Base-by-base conservation (phyloP, 2,888 invertebrate genomes). In the Prosopocoilus inquinatus region DNA sequence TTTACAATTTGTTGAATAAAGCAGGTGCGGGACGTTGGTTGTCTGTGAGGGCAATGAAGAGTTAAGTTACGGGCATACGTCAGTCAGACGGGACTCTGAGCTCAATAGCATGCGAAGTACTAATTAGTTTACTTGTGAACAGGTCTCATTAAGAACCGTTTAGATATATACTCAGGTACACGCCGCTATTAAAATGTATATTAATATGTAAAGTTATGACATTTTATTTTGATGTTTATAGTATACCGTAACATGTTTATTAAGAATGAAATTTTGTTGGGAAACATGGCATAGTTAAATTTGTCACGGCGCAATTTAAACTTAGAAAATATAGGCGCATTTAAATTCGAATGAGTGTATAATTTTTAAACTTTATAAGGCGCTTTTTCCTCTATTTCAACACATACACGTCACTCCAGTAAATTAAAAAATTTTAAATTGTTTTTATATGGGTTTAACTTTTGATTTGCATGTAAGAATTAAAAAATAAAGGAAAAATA, bases 211-310 rank as follows among this genome's bases (percentile, higher is more conserved):
- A 49, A 57, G 52, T 57, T 53, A 57, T 52, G 56, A 52, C 56
- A 44, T 52, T 43, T 52, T 48, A 52, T 56, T 52, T 52, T 52
- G 56, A 53, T 52, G 52, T 53, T 57, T 53, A 57, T 48, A 47
- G 56, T 47, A 44, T 43, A 45, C 52, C 44, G 49, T 32, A 49
- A 52, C 56, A 57, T 57, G 49, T 57, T 57, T 57, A 57, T 57
- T 57, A 45, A 57, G 49, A 39, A 52, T 52, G 52, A 57, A 57
- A 57, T 57, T 57, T 57, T 57, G 56, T 57, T 57, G 56, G 56
- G 52, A 57, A 57, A 57, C 56, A 57, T 38, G 52, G 45, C 28
- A 48, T 49, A 47, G 48, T 57, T 57, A 52, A 52, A 52, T 57
- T 57, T 57, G 56, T 57, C 56, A 52, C 44, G 56, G 45, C 43